phyloP scores from a whole-genome alignment of 30 jellyfish, hydroid and myxozoan species.

The Cassiopea andromeda region DNA sequence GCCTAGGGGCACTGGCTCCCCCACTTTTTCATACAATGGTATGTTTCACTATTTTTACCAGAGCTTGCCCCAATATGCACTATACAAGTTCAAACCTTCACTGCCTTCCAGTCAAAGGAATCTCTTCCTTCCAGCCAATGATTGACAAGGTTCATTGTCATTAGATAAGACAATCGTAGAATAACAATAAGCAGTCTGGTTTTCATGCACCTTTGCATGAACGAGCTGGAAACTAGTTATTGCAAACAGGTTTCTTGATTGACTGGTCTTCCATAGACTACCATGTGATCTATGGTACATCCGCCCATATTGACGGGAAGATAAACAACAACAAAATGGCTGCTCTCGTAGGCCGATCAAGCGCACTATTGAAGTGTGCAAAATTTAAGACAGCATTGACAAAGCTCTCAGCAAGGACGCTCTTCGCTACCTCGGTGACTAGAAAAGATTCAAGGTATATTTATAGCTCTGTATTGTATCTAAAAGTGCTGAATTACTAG shows the following conservation, averaged over 20 bases:
- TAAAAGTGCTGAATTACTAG: too few species aligned
- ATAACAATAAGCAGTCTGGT: background rate
- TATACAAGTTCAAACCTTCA: too few species aligned
- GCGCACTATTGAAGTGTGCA: constrained; percentile 3
- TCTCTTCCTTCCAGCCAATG: too few species aligned
- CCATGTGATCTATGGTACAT: background rate
- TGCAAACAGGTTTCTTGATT: background rate
- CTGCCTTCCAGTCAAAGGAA: too few species aligned
- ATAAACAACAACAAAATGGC: constrained; percentile 18
- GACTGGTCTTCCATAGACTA: constrained; percentile 10
- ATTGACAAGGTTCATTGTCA: too few species aligned
- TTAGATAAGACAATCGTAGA: too few species aligned
- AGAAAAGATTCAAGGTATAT: constrained; percentile 43
- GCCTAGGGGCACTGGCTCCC: too few species aligned
- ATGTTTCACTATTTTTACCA: too few species aligned
- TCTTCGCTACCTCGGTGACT: constrained; percentile 22
- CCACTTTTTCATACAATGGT: too few species aligned
- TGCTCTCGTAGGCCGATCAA: constrained; percentile 8
- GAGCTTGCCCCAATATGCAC: too few species aligned
- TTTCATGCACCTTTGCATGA: background rate
- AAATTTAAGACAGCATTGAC: constrained; percentile 3
- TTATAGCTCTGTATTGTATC: too few species aligned
- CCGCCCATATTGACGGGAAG: constrained; percentile 2
- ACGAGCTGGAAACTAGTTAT: background rate
- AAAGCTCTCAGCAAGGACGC: background rate